These are phyloP conservation scores for Drosophila arawakana DNA, from an alignment of 1,140 invertebrate species.

Conservation along the genomic window DNA sequence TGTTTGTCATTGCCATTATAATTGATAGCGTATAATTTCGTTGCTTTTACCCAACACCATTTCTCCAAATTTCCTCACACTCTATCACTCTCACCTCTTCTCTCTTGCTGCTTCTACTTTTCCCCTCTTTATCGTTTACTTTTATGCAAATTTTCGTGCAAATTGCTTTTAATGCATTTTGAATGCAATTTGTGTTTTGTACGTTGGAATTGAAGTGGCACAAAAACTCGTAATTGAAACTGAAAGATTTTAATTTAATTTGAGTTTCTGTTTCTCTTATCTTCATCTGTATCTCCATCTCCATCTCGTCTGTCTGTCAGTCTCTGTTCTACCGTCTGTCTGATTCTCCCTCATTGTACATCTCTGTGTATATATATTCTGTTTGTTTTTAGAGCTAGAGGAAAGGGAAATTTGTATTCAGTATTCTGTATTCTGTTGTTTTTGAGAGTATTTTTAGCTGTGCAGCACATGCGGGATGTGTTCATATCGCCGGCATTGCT, in stretches of 20 bases:
- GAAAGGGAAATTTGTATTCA: constrained; percentile 13
- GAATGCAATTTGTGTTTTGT: constrained; percentile 83
- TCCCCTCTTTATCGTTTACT: constrained; percentile 48
- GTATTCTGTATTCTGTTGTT: constrained; percentile 15
- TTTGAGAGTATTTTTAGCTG: constrained; percentile 32
- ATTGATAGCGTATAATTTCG: constrained; percentile 81
- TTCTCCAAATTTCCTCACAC: constrained; percentile 1
- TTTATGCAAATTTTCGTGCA: constrained; percentile 81
- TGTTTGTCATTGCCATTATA: constrained; percentile 82
- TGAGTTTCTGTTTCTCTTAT: constrained; percentile 81
- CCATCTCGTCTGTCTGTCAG: constrained; percentile 5
- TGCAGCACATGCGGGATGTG: constrained; percentile 37
- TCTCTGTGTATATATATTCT: constrained; percentile 9
- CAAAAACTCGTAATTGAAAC: constrained; percentile 83
- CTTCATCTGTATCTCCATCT: constrained; percentile 55
- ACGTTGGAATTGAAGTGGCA: constrained; percentile 80
- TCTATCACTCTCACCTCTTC: constrained; percentile 21
- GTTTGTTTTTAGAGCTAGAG: constrained; percentile 28
- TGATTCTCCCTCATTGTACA: not conserved
- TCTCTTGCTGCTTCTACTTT: constrained; percentile 2
- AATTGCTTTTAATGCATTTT: constrained; percentile 83
- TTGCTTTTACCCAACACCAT: constrained; percentile 45
- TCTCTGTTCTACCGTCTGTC: constrained; percentile 25
- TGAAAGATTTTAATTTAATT: constrained; percentile 83
- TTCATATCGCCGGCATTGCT: constrained; percentile 44